Evolutionary conservation across 2,888 invertebrate species (phyloP).

Genomic region (Heliconius cydno): DNA sequence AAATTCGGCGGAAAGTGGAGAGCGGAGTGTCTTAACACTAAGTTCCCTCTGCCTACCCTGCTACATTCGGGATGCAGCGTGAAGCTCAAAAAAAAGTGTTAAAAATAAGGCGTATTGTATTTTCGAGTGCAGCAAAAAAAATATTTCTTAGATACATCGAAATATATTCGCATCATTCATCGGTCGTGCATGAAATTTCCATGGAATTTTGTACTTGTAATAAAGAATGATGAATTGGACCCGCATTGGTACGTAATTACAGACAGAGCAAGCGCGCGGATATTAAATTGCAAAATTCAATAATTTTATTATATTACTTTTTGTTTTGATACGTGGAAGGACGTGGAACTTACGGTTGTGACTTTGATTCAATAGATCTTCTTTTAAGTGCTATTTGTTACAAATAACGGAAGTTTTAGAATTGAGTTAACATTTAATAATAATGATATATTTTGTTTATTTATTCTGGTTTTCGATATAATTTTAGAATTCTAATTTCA

Average conservation of each 20-base stretch:
- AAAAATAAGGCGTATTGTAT: not conserved
- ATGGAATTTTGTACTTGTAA: constrained; percentile 81
- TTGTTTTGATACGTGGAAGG: constrained; percentile 42
- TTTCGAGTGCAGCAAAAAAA: constrained; percentile 52
- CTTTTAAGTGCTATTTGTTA: not conserved
- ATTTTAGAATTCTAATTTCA: too few relatives aligned
- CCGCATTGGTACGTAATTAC: constrained; percentile 82
- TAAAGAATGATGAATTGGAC: constrained; percentile 83
- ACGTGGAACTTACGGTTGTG: constrained; percentile 34
- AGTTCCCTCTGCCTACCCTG: not conserved
- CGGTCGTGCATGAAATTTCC: constrained; percentile 78
- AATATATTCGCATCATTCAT: constrained; percentile 70
- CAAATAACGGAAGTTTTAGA: not conserved
- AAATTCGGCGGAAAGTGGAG: not conserved
- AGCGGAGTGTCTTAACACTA: not conserved
- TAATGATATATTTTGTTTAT: not conserved
- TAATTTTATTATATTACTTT: constrained; percentile 70
- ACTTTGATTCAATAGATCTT: not conserved
- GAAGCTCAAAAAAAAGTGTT: not conserved
- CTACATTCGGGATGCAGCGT: not conserved
- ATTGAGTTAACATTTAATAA: not conserved
- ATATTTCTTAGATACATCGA: constrained; percentile 73
- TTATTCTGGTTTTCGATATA: too few relatives aligned
- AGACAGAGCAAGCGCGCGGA: constrained; percentile 71
- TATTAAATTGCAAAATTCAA: constrained; percentile 79